These are phyloP conservation scores for Piscicola geometra DNA, from an alignment of 2,888 invertebrate genomes.

Conservation along the genomic window DNA sequence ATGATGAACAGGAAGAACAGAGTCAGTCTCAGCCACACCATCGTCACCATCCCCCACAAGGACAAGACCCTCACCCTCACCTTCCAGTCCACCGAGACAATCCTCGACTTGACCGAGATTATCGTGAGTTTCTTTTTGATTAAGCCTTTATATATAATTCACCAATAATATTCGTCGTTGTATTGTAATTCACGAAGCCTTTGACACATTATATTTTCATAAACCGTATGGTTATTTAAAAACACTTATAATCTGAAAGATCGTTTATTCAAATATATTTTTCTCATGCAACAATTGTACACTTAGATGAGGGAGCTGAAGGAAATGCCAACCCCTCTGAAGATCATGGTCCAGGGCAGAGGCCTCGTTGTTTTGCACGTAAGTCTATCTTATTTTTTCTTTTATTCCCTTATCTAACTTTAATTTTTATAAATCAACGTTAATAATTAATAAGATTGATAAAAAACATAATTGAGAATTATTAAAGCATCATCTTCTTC, in stretches of 20 bases:
- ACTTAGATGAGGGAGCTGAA: neutral
- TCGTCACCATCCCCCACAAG: neutral
- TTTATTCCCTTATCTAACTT: neutral
- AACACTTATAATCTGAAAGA: neutral
- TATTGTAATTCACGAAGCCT: too few species aligned
- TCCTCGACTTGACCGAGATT: neutral
- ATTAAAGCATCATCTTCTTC: too few species aligned
- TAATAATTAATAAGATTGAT: too few species aligned
- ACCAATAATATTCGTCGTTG: too few species aligned
- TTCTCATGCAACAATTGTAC: neutral
- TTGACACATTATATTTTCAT: too few species aligned
- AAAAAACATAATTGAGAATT: too few species aligned
- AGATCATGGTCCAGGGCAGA: neutral
- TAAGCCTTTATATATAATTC: too few species aligned
- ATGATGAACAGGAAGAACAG: conserved; percentile 12
- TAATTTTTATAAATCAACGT: neutral
- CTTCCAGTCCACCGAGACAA: neutral
- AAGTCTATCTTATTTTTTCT: conserved; percentile 5
- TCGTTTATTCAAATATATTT: neutral
- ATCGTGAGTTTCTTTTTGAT: neutral
- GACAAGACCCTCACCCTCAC: conserved; percentile 6
- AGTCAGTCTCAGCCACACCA: neutral
- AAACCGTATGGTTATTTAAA: too few species aligned
- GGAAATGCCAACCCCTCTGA: neutral
- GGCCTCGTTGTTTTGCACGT: neutral